phyloP scores from a whole-genome alignment of 2,888 invertebrate species.

The Lepidonotus clava region DNA sequence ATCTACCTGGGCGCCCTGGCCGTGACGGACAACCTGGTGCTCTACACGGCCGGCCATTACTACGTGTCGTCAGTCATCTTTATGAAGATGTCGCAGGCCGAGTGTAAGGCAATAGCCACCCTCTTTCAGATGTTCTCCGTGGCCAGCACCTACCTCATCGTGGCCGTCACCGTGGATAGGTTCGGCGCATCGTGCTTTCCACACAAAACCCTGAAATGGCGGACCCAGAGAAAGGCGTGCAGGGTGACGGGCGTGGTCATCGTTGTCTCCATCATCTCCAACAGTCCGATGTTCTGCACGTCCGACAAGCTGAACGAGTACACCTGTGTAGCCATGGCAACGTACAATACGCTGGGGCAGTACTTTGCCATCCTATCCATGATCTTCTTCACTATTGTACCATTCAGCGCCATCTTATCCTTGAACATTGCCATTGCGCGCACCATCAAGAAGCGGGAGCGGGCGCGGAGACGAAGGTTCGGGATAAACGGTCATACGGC shows the following conservation, averaged over 20 bases:
- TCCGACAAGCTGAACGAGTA: not conserved
- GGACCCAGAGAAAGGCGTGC: not conserved
- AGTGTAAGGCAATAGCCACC: not conserved
- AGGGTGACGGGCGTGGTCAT: not conserved
- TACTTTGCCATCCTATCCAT: not conserved
- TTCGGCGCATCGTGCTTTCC: conserved; percentile 14
- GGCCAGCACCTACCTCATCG: not conserved
- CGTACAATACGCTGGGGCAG: too few relatives aligned
- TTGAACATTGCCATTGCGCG: not conserved
- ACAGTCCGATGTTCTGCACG: not conserved
- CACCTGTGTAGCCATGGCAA: not conserved
- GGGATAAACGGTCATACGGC: not conserved
- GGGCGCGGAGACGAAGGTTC: not conserved
- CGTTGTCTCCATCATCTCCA: not conserved
- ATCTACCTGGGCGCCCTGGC: conserved; percentile 51
- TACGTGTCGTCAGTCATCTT: conserved; percentile 5
- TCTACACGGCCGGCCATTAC: conserved; percentile 30
- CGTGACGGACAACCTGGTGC: conserved; percentile 38
- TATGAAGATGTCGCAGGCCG: not conserved
- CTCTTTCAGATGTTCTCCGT: conserved; percentile 4
- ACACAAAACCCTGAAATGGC: not conserved
- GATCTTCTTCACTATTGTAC: not conserved
- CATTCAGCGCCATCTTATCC: not conserved
- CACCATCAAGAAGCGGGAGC: not conserved
- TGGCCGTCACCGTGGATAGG: conserved; percentile 18